phyloP scores from a whole-genome alignment of 2,113 vertebrate species.

The Megalops atlanticus region DNA sequence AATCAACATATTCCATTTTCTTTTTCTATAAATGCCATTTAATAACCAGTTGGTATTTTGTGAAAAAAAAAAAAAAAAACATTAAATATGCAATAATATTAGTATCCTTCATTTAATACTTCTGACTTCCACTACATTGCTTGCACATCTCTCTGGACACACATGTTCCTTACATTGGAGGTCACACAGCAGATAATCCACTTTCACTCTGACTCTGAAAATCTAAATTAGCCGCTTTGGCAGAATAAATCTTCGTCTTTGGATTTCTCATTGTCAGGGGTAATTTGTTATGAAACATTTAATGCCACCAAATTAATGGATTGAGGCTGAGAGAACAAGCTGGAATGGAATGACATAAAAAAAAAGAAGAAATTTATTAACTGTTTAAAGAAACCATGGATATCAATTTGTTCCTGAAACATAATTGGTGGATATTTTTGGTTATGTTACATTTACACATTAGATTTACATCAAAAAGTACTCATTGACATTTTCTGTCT shows the following conservation, averaged over 20 bases:
- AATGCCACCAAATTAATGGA: not conserved
- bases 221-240: not conserved
- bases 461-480: not conserved
- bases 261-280: not conserved
- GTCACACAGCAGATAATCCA: not conserved
- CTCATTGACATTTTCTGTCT: not conserved
- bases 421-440: not conserved
- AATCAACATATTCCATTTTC: too few relatives aligned
- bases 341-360: not conserved
- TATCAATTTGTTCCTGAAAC: not conserved
- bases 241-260: not conserved
- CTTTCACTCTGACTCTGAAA: not conserved
- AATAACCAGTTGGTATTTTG: too few relatives aligned
- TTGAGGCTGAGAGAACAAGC: not conserved
- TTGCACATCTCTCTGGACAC: too few relatives aligned
- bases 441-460: not conserved
- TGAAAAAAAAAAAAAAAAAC: too few relatives aligned
- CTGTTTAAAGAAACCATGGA: conserved; percentile 1
- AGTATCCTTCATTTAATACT: too few relatives aligned
- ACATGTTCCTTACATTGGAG: not conserved
- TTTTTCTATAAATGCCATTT: too few relatives aligned
- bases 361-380: conserved; percentile 1
- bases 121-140: too few relatives aligned
- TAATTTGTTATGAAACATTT: conserved; percentile 2
- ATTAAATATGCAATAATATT: too few relatives aligned